A percentile compares a stretch with the other conserved stretches of the same genome.
phyloP scores from a whole-genome alignment of 2,113 vertebrate genomes.

The Oostethus manadensis region DNA sequence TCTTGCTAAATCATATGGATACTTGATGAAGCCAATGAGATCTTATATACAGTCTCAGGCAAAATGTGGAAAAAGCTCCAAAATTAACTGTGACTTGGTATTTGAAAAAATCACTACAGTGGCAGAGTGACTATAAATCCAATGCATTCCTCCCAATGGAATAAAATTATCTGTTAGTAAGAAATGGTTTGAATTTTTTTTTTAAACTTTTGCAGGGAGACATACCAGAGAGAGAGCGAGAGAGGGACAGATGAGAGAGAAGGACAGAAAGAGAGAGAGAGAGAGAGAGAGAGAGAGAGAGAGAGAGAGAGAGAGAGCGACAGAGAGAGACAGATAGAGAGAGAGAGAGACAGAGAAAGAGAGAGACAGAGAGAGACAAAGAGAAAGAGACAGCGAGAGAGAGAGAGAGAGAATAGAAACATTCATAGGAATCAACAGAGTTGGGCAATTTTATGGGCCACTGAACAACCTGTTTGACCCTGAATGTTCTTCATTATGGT shows the following conservation, averaged over 20 bases:
- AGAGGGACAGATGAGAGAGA: too few species aligned
- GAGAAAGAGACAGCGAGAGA: not conserved
- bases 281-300: too few species aligned
- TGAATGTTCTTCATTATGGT: not conserved
- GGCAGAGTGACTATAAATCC: not conserved
- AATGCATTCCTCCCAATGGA: not conserved
- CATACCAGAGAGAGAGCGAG: not conserved
- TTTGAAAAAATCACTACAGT: not conserved
- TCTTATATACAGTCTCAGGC: not conserved
- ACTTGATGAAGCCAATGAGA: not conserved
- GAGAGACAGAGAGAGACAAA: too few species aligned
- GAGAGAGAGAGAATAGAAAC: not conserved
- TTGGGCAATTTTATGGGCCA: not conserved
- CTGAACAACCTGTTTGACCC: not conserved
- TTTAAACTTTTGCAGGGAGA: not conserved
- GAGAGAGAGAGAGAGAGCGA: too few species aligned
- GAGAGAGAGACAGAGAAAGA: too few species aligned
- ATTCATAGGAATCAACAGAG: not conserved
- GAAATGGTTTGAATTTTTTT: constrained; percentile 13
- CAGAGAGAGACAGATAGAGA: too few species aligned
- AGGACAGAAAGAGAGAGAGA: not conserved
- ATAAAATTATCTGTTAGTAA: constrained; percentile 3
- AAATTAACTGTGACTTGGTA: not conserved
- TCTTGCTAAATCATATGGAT: too few species aligned
- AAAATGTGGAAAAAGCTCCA: not conserved